Conservation (phyloP, 2,888 invertebrate genomes). For the Epinotia bilunana region DNA sequence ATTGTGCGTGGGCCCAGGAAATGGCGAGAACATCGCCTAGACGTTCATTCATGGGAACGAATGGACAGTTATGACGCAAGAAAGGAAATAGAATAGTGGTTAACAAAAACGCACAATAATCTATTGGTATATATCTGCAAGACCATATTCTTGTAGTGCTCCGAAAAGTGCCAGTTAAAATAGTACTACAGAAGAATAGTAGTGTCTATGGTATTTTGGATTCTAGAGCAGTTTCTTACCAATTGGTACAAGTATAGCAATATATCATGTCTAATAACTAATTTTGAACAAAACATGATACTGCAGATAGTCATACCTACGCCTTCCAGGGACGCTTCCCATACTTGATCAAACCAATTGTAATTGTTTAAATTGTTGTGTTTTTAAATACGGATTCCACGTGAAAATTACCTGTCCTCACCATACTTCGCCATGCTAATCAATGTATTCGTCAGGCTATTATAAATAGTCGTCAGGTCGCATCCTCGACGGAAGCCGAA, state of each 20-base stretch:
- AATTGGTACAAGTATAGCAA: too few relatives aligned
- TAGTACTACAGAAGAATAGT: too few relatives aligned
- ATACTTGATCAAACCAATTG: too few relatives aligned
- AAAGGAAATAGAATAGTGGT: background rate
- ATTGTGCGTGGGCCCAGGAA: constrained; percentile 21
- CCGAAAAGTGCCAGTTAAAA: background rate
- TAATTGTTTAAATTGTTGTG: background rate
- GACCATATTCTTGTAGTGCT: background rate
- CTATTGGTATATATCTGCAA: background rate
- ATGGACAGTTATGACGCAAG: constrained; percentile 1
- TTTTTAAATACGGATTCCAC: background rate
- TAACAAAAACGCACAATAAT: background rate
- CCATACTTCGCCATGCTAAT: constrained; percentile 46
- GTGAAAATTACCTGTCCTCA: constrained; percentile 40
- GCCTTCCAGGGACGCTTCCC: too few relatives aligned
- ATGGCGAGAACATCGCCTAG: constrained; percentile 18
- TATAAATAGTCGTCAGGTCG: constrained; percentile 70
- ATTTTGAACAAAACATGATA: too few relatives aligned
- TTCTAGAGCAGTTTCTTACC: too few relatives aligned
- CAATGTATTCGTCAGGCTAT: constrained; percentile 52
- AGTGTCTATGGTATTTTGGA: too few relatives aligned
- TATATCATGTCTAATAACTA: too few relatives aligned
- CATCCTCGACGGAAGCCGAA: constrained; percentile 77
- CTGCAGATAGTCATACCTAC: too few relatives aligned
- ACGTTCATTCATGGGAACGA: constrained; percentile 22